Conservation (phyloP, 1,140 invertebrate genomes). For the Drosophila santomea region DNA sequence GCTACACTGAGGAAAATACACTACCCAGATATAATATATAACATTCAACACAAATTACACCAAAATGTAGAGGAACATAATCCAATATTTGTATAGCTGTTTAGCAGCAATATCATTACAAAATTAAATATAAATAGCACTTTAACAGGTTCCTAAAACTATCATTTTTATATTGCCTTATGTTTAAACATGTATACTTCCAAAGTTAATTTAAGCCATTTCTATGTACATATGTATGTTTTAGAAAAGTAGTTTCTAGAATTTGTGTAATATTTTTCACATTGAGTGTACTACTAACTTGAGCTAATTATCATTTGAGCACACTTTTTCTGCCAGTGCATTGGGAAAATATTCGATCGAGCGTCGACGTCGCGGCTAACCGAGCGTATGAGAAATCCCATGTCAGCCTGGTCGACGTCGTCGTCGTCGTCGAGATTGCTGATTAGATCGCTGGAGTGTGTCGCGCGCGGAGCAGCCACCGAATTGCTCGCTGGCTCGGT, state of each 20-base stretch:
- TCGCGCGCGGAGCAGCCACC: conserved; percentile 32
- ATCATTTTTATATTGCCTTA: too few relatives aligned
- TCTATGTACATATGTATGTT: too few relatives aligned
- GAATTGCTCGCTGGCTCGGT: conserved; percentile 63
- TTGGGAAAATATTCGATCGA: conserved; percentile 48
- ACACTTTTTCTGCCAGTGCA: conserved; percentile 8
- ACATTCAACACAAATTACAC: too few relatives aligned
- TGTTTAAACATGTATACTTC: too few relatives aligned
- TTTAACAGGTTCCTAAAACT: too few relatives aligned
- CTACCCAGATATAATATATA: too few relatives aligned
- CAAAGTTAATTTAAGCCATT: too few relatives aligned
- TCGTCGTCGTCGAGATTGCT: conserved; percentile 56
- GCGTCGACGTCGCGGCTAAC: conserved; percentile 62
- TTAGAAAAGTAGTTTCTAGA: too few relatives aligned
- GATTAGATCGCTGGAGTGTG: conserved; percentile 74
- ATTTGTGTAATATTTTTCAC: too few relatives aligned
- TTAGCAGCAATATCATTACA: background rate
- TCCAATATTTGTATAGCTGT: background rate
- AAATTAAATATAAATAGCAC: too few relatives aligned
- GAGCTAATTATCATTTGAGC: background rate
- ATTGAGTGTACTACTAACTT: background rate
- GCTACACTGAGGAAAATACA: conserved; percentile 6
- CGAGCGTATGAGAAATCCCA: conserved; percentile 63
- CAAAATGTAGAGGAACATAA: background rate
- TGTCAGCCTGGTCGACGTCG: conserved; percentile 35